A percentile compares a stretch with the other conserved stretches of the same genome.
Conservation (phyloP, 2,888 invertebrate species). For the Protodeltote pygarga region DNA sequence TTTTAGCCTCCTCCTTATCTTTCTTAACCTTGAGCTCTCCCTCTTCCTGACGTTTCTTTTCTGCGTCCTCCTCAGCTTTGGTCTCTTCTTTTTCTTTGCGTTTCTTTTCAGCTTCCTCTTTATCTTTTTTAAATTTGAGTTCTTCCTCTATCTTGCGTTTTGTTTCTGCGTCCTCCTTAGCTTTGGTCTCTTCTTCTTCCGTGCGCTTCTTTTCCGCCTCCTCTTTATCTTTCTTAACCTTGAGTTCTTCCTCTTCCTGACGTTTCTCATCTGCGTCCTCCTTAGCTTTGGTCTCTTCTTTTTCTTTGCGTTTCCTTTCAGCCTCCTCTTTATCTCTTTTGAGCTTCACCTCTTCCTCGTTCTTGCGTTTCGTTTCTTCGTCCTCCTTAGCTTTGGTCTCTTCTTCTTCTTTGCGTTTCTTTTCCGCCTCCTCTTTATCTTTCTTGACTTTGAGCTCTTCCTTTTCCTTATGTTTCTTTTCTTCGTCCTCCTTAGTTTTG, state of each 20-base stretch:
- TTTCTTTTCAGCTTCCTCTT: conserved; percentile 22
- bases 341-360: background rate
- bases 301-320: conserved; percentile 21
- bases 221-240: background rate
- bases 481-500: no score
- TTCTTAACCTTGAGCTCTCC: conserved; percentile 33
- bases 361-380: no score
- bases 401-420: background rate
- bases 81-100: no score
- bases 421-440: background rate
- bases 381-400: background rate
- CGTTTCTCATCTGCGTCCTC: conserved; percentile 13
- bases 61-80: conserved; percentile 19
- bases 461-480: conserved; percentile 9
- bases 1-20: background rate
- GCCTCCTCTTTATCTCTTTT: conserved; percentile 27
- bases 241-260: conserved; percentile 7
- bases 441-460: conserved; percentile 6
- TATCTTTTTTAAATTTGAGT: conserved; percentile 6
- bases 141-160: conserved; percentile 6
- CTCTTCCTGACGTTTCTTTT: conserved; percentile 22
- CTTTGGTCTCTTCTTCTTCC: conserved; percentile 4
- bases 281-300: conserved; percentile 25
- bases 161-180: conserved; percentile 1
- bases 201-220: conserved; percentile 8